Base-by-base conservation (phyloP, 2,888 invertebrate species). In the Idaea straminata region DNA sequence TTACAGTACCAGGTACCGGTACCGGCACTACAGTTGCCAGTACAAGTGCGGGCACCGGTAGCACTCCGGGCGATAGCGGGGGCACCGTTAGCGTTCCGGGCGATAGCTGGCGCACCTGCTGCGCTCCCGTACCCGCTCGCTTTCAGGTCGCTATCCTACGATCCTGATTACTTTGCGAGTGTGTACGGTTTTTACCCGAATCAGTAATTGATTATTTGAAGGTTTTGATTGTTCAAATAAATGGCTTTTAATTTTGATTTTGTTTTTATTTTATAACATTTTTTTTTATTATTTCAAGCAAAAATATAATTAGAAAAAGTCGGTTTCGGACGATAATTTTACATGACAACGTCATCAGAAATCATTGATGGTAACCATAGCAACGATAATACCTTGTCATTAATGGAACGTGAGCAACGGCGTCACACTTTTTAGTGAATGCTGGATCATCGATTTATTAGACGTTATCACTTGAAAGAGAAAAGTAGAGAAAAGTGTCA, bases 171-270 rank as follows among this genome's bases (percentile, higher is more conserved):
- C 59, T 83, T 79, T 63, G 69, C 75, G 57, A 65, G 71, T 1
- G 47, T 63, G 0, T 76, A 74, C 58, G 82, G 82, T 35, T 82
- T 65, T 62, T 84, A 83, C 63, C 83, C 83, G 0, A 58, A 67
- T 35, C 16, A 67, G 6, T 65, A 61, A 68, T 16, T 16, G 3
- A 72, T 35, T 75, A 63, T 72, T 59, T 35, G 15, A 61, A 57
- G 10, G 47, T 13, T 47, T 47, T 47, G 47, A 13, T 47, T 47
- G 6, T 47, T 47, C 13, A 47, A 36, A 47, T 47, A 4, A 47
- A 4, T 47, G 47, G 4, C 13, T 47, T 47, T 47, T 13, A 5
- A 36, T 36, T 3, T 5, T 47, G 35, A 25, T 25, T 62, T 6
- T 58, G 57, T 16, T 36, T 5, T 59, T 63, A 15, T 16, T 5